Evolutionary conservation across 1,140 invertebrate genomes (phyloP).

Genomic region (Elysia chlorotica): DNA sequence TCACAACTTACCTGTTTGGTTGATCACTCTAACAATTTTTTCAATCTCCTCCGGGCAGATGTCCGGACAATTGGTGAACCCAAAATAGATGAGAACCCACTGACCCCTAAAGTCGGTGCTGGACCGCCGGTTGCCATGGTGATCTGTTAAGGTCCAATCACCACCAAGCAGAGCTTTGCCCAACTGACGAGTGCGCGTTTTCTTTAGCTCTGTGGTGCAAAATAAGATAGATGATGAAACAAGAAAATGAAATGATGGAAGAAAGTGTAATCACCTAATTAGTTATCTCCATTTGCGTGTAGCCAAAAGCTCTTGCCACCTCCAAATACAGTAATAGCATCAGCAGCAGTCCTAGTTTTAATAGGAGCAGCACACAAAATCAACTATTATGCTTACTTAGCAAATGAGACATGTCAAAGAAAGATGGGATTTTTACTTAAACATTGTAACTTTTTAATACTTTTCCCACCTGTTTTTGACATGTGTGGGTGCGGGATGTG

Average conservation of each 20-base stretch:
- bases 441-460: too few relatives aligned
- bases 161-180: slow-evolving; percentile 71
- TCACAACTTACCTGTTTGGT: slow-evolving; percentile 76
- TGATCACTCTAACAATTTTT: slow-evolving; percentile 84
- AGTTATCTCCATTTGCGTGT: background rate
- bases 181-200: background rate
- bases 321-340: background rate
- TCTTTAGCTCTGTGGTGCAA: background rate
- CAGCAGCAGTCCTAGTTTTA: too few relatives aligned
- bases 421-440: too few relatives aligned
- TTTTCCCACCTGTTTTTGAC: too few relatives aligned
- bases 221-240: too few relatives aligned
- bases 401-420: too few relatives aligned
- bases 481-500: too few relatives aligned
- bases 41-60: slow-evolving; percentile 99
- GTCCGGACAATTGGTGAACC: slow-evolving; percentile 99
- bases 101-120: slow-evolving; percentile 91
- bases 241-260: too few relatives aligned
- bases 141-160: slow-evolving; percentile 85
- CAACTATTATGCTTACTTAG: too few relatives aligned
- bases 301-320: background rate
- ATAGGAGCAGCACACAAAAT: too few relatives aligned
- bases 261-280: too few relatives aligned
- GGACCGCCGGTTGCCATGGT: slow-evolving; percentile 78
- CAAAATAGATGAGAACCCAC: slow-evolving; percentile 99